Conservation (phyloP, 1,140 invertebrate species). For the Rhopalosiphum padi region DNA sequence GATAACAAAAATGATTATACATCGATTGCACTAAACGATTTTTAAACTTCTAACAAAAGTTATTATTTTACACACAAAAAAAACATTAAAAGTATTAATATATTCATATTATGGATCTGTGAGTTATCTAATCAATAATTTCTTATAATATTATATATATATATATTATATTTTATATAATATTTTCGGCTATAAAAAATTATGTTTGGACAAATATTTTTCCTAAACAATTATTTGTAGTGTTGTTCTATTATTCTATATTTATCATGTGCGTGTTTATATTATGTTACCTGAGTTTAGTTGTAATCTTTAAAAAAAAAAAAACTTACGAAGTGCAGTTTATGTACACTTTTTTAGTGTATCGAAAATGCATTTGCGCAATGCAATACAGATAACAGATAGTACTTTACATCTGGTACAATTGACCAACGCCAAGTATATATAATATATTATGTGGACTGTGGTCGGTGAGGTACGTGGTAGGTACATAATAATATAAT, state of each 20-base stretch:
- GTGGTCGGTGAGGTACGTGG: too few species aligned
- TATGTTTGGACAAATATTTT: not conserved
- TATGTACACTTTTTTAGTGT: not conserved
- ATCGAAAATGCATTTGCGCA: not conserved
- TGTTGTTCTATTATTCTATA: not conserved
- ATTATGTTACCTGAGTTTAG: not conserved
- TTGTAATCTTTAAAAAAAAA: not conserved
- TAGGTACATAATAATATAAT: not conserved
- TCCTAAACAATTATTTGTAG: not conserved
- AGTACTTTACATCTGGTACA: not conserved
- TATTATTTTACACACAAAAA: not conserved
- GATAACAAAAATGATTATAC: not conserved
- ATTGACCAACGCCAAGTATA: not conserved
- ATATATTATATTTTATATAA: not conserved
- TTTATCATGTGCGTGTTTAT: not conserved
- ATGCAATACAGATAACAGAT: not conserved
- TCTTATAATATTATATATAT: not conserved
- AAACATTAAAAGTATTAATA: not conserved
- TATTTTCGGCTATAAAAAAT: not conserved
- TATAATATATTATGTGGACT: not conserved
- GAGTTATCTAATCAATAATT: not conserved
- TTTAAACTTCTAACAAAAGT: not conserved
- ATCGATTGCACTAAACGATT: not conserved
- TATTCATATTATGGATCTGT: not conserved
- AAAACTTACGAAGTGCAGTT: not conserved